phyloP scores from a whole-genome alignment of 2,888 invertebrate genomes.

The Rhaphigaster nebulosa region DNA sequence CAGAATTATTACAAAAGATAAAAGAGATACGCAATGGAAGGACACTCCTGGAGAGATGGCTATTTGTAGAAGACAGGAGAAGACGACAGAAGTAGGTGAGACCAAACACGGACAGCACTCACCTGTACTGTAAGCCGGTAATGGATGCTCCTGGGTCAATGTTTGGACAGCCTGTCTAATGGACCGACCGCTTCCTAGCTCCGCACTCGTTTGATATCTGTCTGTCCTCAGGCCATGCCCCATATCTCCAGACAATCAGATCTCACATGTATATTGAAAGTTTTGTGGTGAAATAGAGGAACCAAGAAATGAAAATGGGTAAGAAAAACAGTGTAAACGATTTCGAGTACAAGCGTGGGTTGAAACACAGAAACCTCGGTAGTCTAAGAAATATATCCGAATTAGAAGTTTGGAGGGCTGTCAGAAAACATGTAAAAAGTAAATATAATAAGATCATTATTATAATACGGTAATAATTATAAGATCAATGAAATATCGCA shows the following conservation, averaged over 20 bases:
- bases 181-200: not conserved
- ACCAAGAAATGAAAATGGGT: no score
- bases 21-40: not conserved
- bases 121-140: conserved; percentile 40
- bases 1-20: not conserved
- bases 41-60: not conserved
- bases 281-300: no score
- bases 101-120: not conserved
- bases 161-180: conserved; percentile 6
- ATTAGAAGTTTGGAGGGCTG: no score
- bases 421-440: no score
- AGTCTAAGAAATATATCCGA: no score
- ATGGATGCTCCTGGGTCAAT: conserved; percentile 20
- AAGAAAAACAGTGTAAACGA: no score
- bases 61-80: conserved; percentile 1
- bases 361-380: no score
- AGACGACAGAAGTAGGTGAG: not conserved
- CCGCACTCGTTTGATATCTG: not conserved
- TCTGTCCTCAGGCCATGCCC: not conserved
- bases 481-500: no score
- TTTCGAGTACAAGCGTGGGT: no score
- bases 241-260: not conserved
- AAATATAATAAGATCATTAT: no score
- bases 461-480: no score
- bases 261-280: not conserved